A percentile compares a stretch with the other conserved stretches of the same genome.
These are phyloP conservation scores for Hipposideros armiger DNA, from an alignment of 2,113 vertebrate genomes.

Conservation along the genomic window DNA sequence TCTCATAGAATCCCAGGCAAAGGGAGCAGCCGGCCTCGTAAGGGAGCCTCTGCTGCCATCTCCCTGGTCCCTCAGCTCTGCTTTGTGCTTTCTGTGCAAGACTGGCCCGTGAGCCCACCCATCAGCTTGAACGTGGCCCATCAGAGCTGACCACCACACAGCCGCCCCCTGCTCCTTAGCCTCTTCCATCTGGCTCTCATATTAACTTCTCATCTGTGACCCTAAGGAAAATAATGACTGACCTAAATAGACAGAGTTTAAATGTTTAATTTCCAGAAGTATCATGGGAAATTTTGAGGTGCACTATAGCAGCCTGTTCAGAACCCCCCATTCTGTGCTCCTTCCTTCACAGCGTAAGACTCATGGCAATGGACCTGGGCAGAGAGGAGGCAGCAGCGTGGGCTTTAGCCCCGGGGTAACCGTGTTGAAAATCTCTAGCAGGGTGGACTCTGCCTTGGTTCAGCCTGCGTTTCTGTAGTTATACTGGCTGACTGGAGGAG, in stretches of 20 bases:
- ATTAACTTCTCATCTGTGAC: neutral
- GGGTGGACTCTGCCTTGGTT: no score
- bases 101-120: neutral
- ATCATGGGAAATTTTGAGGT: neutral
- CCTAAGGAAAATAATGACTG: neutral
- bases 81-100: neutral
- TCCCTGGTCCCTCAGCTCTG: neutral
- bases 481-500: no score
- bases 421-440: neutral
- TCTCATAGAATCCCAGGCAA: neutral
- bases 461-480: no score
- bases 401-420: neutral
- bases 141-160: neutral
- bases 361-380: no score
- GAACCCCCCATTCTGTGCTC: neutral
- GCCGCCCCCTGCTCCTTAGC: neutral
- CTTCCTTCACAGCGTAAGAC: neutral
- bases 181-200: neutral
- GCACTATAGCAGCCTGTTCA: neutral
- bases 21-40: neutral
- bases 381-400: neutral
- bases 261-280: neutral
- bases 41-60: neutral
- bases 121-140: neutral
- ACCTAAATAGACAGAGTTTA: neutral